A percentile compares a stretch with the other conserved stretches of the same genome.
These are phyloP conservation scores for Avahi laniger DNA, from an alignment of 2,797 vertebrate species.

Conservation along the genomic window DNA sequence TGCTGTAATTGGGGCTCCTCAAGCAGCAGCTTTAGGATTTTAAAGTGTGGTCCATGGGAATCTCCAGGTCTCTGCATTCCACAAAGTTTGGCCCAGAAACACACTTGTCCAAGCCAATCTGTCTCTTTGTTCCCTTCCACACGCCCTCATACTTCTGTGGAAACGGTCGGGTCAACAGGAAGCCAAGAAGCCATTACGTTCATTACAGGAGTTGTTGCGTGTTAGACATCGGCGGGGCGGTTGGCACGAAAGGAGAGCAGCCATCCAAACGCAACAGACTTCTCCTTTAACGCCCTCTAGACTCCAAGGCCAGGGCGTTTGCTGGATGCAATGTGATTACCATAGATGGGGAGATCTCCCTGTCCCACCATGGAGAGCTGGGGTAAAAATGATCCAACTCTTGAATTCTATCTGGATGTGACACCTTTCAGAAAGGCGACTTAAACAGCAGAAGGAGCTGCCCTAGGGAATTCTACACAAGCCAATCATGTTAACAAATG, in stretches of 20 bases:
- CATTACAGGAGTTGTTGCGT: background rate
- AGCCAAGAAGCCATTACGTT: slow-evolving; percentile 47
- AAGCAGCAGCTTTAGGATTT: background rate
- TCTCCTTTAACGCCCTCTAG: background rate
- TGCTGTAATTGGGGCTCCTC: background rate
- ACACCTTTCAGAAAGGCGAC: background rate
- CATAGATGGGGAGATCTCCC: background rate
- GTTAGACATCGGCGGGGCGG: background rate
- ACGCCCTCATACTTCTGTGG: slow-evolving; percentile 16
- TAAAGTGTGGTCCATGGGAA: background rate
- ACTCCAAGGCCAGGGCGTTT: background rate
- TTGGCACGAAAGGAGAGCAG: background rate
- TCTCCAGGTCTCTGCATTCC: background rate
- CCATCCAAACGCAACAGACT: slow-evolving; percentile 36
- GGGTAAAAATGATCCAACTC: background rate
- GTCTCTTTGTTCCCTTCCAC: slow-evolving; percentile 41
- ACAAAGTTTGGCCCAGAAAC: slow-evolving; percentile 50
- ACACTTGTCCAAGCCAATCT: slow-evolving; percentile 11
- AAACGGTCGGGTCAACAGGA: slow-evolving; percentile 25
- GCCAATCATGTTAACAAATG: background rate
- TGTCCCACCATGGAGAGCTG: background rate
- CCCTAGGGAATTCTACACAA: background rate
- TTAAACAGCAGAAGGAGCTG: background rate
- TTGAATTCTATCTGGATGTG: background rate
- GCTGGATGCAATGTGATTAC: background rate